phyloP scores from a whole-genome alignment of 2,888 invertebrate species.

The Pollenia amentaria region DNA sequence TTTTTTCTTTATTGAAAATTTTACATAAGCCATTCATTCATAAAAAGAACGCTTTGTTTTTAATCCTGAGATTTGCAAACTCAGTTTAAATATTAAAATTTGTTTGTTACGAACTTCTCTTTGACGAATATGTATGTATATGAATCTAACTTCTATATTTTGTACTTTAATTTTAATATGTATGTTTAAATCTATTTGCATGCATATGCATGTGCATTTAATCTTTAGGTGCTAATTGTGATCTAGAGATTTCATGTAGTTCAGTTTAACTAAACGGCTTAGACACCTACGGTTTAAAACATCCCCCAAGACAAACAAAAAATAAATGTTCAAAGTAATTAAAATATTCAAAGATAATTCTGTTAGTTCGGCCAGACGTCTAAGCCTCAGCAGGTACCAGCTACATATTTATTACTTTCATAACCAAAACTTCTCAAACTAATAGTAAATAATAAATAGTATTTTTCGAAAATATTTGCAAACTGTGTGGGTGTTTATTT shows the following conservation, averaged over 20 bases:
- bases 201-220: background rate
- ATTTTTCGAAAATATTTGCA: background rate
- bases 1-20: background rate
- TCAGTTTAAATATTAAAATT: background rate
- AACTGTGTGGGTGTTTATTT: background rate
- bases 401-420: slow-evolving; percentile 9
- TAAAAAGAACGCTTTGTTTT: background rate
- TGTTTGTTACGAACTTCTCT: no score
- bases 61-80: background rate
- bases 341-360: background rate
- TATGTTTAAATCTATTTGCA: background rate
- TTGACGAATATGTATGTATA: no score
- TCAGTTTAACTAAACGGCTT: slow-evolving; percentile 27
- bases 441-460: slow-evolving; percentile 4
- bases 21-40: background rate
- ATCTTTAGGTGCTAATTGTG: slow-evolving; percentile 41
- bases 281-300: slow-evolving; percentile 12
- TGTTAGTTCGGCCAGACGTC: slow-evolving; percentile 7
- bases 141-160: background rate
- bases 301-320: background rate
- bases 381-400: slow-evolving; percentile 19
- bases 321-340: background rate
- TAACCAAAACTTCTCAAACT: slow-evolving; percentile 20
- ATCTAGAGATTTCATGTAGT: slow-evolving; percentile 14
- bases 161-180: background rate